Evolutionary conservation across 2,888 invertebrate genomes (phyloP), one percentile per base, ranked within the genome.

Genomic region (Cryptus viduatorius): DNA sequence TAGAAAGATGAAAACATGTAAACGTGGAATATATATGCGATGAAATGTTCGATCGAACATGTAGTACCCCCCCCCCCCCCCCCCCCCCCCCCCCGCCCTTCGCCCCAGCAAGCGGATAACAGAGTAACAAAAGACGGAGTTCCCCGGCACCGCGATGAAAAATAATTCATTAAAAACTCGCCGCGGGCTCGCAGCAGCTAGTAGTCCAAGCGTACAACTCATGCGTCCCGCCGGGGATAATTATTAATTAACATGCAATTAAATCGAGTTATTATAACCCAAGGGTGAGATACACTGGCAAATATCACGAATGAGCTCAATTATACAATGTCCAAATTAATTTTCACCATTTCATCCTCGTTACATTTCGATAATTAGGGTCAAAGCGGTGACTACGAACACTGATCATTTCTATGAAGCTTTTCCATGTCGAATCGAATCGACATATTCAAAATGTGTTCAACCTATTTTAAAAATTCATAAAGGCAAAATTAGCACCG

Each of bases 231-330:
- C 80, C 48, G 84, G 82, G 69, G 65, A 84, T 79, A 82, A 83
- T 85, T 67, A 86, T 72, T 85, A 85, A 87, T 86, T 86, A 85
- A 86, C 82, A 76, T 79, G 69, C 82, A 86, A 83, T 86, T 86
- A 86, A 78, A 85, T 83, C 67, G 82, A 61, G 78, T 80, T 79
- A 84, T 85, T 84, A 82, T 86, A 86, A 83, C 73, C 53, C 67
- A 59, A 61, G 80, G 46, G 56, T 19, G 84, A 80, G 79, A 67
- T 75, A 84, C 73, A 73, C 67, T 37, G 48, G 64, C 64, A 67
- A 84, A 84, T 84, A 84, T 84, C 68, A 72, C 37, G 71, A 77
- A 77, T 82, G 68, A 75, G 65, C 61, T 44, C 56, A 44, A 59
- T 50, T 53, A 65, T 84, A 67, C 81, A 56, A 67, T 61, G 71